Percentiles rank a stretch among this genome's conserved stretches.
Evolutionary conservation across 2,113 vertebrate species (phyloP).

Genomic region (Dendrocopos noguchii): DNA sequence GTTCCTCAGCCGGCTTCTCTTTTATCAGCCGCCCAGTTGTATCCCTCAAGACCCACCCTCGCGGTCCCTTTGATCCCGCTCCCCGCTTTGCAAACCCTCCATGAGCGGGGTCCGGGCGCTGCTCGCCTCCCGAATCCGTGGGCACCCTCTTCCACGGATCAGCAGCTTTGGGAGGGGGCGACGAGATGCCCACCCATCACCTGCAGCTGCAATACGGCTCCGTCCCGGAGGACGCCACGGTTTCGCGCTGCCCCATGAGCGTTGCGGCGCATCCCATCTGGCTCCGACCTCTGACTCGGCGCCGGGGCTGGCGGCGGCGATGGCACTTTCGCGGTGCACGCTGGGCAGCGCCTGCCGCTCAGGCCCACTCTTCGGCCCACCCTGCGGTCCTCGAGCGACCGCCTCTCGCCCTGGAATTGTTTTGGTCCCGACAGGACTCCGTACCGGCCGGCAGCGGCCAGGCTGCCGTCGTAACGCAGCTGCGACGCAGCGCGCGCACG

Average conservation of each 20-base stretch:
- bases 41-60: too few species aligned
- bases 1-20: too few species aligned
- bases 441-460: neutral
- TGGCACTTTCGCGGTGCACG: neutral
- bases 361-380: too few species aligned
- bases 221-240: neutral
- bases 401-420: neutral
- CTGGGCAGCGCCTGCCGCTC: neutral
- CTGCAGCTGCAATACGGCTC: too few species aligned
- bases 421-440: neutral
- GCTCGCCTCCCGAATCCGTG: too few species aligned
- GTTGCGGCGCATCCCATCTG: neutral
- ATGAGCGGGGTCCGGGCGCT: neutral
- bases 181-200: neutral
- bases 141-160: too few species aligned
- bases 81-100: neutral
- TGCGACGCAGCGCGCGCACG: neutral
- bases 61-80: too few species aligned
- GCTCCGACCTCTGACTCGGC: neutral
- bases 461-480: neutral
- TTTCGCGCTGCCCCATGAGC: neutral
- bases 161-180: neutral
- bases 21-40: neutral
- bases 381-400: too few species aligned
- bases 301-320: too few species aligned